phyloP scores from a whole-genome alignment of 2,113 vertebrate species.

The Platichthys flesus region DNA sequence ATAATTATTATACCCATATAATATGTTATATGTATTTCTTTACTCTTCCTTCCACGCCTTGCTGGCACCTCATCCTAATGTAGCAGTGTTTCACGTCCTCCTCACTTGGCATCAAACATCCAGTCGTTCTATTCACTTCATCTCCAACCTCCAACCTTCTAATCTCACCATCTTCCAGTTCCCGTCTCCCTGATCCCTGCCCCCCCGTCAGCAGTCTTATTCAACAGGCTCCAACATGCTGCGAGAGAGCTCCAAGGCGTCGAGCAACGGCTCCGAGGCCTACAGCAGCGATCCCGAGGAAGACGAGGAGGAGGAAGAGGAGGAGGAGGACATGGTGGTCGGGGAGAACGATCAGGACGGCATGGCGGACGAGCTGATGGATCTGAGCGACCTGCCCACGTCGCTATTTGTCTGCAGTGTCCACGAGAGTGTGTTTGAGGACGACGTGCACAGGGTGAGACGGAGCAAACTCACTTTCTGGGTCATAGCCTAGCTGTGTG shows the following conservation, averaged over 20 bases:
- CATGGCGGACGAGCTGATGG: slow-evolving; percentile 90
- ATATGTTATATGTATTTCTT: too few species aligned
- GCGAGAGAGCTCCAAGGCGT: slow-evolving; percentile 86
- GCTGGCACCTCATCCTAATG: background rate
- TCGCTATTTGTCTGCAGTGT: slow-evolving; percentile 93
- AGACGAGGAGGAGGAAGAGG: slow-evolving; percentile 71
- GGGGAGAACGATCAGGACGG: slow-evolving; percentile 89
- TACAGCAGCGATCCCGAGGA: slow-evolving; percentile 91
- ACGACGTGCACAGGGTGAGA: slow-evolving; percentile 88
- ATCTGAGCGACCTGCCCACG: slow-evolving; percentile 91
- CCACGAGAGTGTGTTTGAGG: slow-evolving; percentile 89
- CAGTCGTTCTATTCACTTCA: background rate
- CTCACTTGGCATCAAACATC: background rate
- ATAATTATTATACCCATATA: background rate
- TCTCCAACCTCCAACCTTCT: background rate
- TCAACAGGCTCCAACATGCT: slow-evolving; percentile 80
- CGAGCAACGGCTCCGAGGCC: slow-evolving; percentile 89
- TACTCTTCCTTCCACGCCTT: too few species aligned
- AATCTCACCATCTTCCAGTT: slow-evolving; percentile 22
- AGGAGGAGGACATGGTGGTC: slow-evolving; percentile 92
- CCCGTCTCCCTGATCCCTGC: slow-evolving; percentile 24
- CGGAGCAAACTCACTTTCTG: slow-evolving; percentile 1
- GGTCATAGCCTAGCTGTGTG: background rate
- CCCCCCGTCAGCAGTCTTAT: slow-evolving; percentile 2
- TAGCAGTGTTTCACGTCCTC: background rate